Evolutionary conservation across 2,888 invertebrate species (phyloP).

Genomic region (Aplocera efformata): DNA sequence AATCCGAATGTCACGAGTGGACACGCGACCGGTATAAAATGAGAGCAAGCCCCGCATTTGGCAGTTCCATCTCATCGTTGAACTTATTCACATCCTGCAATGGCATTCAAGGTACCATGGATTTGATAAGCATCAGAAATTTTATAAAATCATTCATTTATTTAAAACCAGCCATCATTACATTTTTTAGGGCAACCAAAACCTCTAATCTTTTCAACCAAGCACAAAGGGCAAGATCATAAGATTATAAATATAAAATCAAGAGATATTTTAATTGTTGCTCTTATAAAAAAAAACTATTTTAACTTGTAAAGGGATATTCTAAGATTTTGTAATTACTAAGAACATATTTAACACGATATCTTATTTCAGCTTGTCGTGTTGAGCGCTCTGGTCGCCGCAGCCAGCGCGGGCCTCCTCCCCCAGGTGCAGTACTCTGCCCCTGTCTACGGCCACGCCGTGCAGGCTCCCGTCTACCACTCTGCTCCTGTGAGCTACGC

Average conservation of each 20-base stretch:
- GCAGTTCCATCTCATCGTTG: conserved; percentile 51
- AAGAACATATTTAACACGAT: conserved; percentile 16
- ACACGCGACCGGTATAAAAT: conserved; percentile 52
- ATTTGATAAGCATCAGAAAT: background rate
- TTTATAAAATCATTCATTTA: too few species aligned
- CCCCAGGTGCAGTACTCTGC: conserved; percentile 28
- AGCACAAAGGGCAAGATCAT: too few species aligned
- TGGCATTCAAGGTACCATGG: conserved; percentile 61
- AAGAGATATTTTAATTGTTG: too few species aligned
- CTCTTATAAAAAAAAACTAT: too few species aligned
- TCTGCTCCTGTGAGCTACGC: conserved; percentile 35
- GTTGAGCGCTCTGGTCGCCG: conserved; percentile 48
- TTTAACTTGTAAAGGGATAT: too few species aligned
- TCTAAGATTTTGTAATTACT: too few species aligned
- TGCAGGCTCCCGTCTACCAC: conserved; percentile 34
- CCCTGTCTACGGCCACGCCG: conserved; percentile 19
- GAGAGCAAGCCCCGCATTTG: conserved; percentile 41
- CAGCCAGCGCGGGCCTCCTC: conserved; percentile 48
- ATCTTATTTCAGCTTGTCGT: conserved; percentile 46
- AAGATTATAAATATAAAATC: too few species aligned
- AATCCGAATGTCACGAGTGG: conserved; percentile 47
- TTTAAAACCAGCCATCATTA: too few species aligned
- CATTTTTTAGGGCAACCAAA: too few species aligned
- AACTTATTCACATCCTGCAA: conserved; percentile 49
- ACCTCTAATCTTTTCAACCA: too few species aligned